Percentiles rank a stretch among this genome's conserved stretches.
Evolutionary conservation across 1,140 invertebrate species (phyloP).

Genomic region (Bombus haemorrhoidalis): DNA sequence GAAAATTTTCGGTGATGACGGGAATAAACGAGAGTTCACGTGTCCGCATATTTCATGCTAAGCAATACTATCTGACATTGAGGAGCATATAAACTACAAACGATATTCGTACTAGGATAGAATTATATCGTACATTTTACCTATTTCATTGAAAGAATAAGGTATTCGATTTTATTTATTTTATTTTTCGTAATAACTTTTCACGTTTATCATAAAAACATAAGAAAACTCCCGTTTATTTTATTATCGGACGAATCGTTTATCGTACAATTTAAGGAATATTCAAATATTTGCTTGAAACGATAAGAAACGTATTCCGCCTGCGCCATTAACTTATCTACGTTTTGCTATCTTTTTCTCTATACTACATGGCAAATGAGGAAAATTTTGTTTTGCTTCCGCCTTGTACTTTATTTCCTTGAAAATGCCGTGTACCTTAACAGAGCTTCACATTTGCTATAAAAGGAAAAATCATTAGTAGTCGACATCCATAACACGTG

Average conservation of each 20-base stretch:
- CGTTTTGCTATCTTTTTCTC: neutral
- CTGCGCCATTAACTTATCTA: neutral
- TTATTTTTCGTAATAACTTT: neutral
- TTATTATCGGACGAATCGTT: neutral
- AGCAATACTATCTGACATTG: neutral
- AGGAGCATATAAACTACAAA: too few relatives aligned
- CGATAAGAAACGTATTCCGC: conserved; percentile 11
- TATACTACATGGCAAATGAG: neutral
- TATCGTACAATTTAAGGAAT: conserved; percentile 11
- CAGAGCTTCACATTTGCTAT: neutral
- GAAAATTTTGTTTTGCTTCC: neutral
- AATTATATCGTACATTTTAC: neutral
- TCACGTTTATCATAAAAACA: neutral
- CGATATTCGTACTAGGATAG: too few relatives aligned
- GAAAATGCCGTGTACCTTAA: neutral
- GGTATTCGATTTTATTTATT: neutral
- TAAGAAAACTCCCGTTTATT: neutral
- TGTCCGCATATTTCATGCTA: neutral
- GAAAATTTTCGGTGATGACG: neutral
- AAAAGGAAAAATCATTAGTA: neutral
- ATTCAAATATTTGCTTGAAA: conserved; percentile 36
- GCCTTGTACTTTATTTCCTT: neutral
- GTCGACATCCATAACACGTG: conserved; percentile 10
- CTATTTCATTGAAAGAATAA: neutral
- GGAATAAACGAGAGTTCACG: neutral